Conservation (phyloP, 1,140 invertebrate genomes). For the Lanistes nyassanus region DNA sequence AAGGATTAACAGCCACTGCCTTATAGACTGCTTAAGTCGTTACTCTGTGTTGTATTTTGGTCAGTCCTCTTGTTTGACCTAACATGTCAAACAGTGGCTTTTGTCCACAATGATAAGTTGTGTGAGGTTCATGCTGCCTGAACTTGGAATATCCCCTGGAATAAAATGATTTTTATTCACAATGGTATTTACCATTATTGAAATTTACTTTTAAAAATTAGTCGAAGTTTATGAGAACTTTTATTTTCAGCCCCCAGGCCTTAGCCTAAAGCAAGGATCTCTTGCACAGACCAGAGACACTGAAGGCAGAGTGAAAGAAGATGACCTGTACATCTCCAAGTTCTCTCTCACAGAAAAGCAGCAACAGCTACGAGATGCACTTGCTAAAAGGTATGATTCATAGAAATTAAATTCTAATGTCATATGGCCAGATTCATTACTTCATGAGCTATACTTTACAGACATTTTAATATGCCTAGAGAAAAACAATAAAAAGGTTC, state of each 20-base stretch:
- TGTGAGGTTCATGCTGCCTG: too few species aligned
- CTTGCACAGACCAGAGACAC: slow-evolving; percentile 36
- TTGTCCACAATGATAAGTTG: too few species aligned
- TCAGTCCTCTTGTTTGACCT: too few species aligned
- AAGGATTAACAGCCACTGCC: too few species aligned
- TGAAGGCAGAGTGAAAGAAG: slow-evolving; percentile 30
- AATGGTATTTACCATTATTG: background rate
- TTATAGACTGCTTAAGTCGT: too few species aligned
- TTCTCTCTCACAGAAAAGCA: slow-evolving; percentile 53
- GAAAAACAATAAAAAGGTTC: too few species aligned
- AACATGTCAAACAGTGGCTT: too few species aligned
- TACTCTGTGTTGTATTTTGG: too few species aligned
- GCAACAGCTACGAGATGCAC: slow-evolving; percentile 44
- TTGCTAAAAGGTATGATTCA: slow-evolving; percentile 49
- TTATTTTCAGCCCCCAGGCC: background rate
- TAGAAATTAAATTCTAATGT: too few species aligned
- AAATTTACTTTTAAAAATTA: background rate
- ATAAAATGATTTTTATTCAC: background rate
- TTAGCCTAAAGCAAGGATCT: slow-evolving; percentile 47
- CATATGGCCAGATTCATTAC: too few species aligned
- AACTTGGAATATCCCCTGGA: background rate
- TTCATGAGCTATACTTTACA: too few species aligned
- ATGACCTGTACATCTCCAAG: slow-evolving; percentile 53
- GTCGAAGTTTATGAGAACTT: background rate
- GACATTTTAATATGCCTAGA: too few species aligned